Evolutionary conservation across 1,140 invertebrate genomes (phyloP).

Genomic region (Plutomurus gul): DNA sequence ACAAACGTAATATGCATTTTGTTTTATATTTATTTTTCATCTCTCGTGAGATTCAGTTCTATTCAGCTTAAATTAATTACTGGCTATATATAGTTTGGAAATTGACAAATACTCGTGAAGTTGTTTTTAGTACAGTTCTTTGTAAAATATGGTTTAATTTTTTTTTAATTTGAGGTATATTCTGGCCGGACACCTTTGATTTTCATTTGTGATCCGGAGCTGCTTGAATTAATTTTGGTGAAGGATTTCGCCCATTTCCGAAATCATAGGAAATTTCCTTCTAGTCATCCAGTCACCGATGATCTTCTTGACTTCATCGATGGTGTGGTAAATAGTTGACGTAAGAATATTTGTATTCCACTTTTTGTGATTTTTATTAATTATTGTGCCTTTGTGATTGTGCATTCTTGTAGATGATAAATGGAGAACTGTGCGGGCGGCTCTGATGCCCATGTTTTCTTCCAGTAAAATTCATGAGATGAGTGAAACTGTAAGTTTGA

Average conservation of each 20-base stretch:
- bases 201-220: slow-evolving; percentile 10
- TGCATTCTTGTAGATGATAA: slow-evolving; percentile 58
- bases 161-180: neutral
- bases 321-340: neutral
- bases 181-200: neutral
- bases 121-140: neutral
- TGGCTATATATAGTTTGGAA: too few species aligned
- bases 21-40: too few species aligned
- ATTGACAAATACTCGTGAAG: neutral
- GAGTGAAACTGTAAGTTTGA: neutral
- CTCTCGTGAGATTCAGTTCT: too few species aligned
- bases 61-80: too few species aligned
- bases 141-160: neutral
- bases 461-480: slow-evolving; percentile 33
- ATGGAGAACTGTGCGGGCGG: slow-evolving; percentile 39
- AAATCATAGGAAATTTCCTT: neutral
- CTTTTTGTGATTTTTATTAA: neutral
- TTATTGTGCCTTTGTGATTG: neutral
- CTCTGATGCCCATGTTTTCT: slow-evolving; percentile 33
- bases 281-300: neutral
- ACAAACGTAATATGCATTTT: too few species aligned
- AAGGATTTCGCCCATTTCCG: neutral
- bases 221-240: neutral
- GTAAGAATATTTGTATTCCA: neutral
- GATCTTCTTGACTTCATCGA: slow-evolving; percentile 12